Conservation (phyloP, 1,140 invertebrate species). For the Bicyclus anynana region DNA sequence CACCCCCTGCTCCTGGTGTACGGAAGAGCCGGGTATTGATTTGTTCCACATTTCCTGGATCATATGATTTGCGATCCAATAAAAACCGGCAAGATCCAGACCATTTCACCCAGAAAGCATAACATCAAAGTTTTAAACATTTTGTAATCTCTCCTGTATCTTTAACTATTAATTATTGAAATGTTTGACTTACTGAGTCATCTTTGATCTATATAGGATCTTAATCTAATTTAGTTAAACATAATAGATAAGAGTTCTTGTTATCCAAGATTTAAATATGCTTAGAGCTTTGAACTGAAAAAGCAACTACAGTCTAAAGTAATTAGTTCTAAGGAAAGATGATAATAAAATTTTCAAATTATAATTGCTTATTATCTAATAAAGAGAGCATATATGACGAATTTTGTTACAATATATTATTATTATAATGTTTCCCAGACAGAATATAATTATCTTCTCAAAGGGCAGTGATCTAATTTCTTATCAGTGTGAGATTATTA, state of each 20-base stretch:
- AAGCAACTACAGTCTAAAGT: too few species aligned
- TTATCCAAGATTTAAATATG: neutral
- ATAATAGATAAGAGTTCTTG: neutral
- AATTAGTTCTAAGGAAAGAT: too few species aligned
- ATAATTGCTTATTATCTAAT: neutral
- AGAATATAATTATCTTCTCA: neutral
- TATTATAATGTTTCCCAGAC: neutral
- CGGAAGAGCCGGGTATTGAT: conserved; percentile 68
- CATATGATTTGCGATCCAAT: conserved; percentile 35
- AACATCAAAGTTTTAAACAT: neutral
- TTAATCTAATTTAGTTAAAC: neutral
- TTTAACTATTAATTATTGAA: too few species aligned
- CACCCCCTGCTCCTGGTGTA: conserved; percentile 56
- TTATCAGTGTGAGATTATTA: too few species aligned
- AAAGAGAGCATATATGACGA: too few species aligned
- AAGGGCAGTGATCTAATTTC: neutral
- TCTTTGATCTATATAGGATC: too few species aligned
- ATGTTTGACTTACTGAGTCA: too few species aligned
- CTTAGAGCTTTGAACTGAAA: neutral
- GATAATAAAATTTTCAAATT: too few species aligned
- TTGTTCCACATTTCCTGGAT: conserved; percentile 65
- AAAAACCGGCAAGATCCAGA: neutral
- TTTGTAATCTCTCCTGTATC: too few species aligned
- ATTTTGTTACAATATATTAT: too few species aligned
- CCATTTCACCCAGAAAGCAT: neutral